A percentile compares a stretch with the other conserved stretches of the same genome.
Conservation (phyloP, 1,140 invertebrate genomes). For the Eumaeus atala region DNA sequence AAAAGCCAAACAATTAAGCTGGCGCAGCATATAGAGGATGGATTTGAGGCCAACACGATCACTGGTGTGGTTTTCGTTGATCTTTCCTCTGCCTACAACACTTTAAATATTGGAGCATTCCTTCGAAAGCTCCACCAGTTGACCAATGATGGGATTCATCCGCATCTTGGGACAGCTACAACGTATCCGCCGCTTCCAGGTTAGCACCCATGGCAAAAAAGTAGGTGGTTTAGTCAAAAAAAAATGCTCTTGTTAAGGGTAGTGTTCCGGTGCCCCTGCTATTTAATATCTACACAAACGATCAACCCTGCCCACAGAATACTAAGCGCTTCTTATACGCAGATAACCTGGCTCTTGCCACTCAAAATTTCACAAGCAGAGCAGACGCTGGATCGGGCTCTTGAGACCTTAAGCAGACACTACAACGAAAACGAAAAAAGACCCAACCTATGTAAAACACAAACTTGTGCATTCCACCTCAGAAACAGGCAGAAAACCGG, state of each 20-base stretch:
- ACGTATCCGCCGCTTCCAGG: not conserved
- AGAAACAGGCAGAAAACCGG: conserved; percentile 8
- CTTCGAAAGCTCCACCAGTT: too few species aligned
- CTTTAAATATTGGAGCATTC: too few species aligned
- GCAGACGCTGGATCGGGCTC: not conserved
- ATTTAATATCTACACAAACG: conserved; percentile 33
- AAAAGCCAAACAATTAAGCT: too few species aligned
- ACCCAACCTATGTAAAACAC: conserved; percentile 11
- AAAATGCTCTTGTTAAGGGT: conserved; percentile 38
- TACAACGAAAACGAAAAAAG: not conserved
- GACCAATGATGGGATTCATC: not conserved
- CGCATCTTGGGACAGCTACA: not conserved
- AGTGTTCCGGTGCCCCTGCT: conserved; percentile 33
- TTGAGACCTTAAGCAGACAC: not conserved
- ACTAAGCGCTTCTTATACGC: too few species aligned
- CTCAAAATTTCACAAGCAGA: not conserved
- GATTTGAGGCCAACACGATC: too few species aligned
- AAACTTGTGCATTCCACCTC: conserved; percentile 12
- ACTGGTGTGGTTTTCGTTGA: too few species aligned
- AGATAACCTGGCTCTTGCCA: too few species aligned
- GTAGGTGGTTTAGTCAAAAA: not conserved
- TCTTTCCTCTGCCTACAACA: too few species aligned
- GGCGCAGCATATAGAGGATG: too few species aligned
- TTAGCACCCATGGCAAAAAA: not conserved
- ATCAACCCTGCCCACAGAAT: conserved; percentile 13